Base-by-base conservation (phyloP, 2,113 vertebrate genomes). In the Oreochromis niloticus region DNA sequence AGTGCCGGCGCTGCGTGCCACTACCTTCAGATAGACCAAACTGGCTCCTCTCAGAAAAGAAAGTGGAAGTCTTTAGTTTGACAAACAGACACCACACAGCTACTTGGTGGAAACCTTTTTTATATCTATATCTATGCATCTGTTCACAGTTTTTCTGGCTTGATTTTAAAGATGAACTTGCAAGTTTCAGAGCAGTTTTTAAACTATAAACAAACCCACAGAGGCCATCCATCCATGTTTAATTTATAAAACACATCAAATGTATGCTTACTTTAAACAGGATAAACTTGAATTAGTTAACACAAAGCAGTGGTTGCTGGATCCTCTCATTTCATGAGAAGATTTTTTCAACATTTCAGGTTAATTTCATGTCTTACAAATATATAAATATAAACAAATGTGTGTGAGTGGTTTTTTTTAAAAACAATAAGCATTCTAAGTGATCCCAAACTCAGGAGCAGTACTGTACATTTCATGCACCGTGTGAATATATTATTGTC, bases 1-100 rank as follows among this genome's bases (percentile, higher is more conserved):
- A 43, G 1, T 19, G 14, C 3, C 1, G 0, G 41, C 2, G 1
- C 22, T 30, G 22, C 3, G 4, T 2, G 9, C 24, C 71, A 30
- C 71, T 30, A 27, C 68, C 22, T 27, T 73, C 22, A 6, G 0
- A 46, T 6, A 75, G 24, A 75, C 41, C 68, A 30, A 19, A 48
- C 68, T 75, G 24, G 24, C 41, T 75, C 41, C 16, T 48, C 19
- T 75, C 68, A 75, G 41, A 30, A 48, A 75, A 30, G 68, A 30
- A 75, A 75, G 41, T 1, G 24, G 24, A 75, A 19, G 68, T 0
- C 39, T 43, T 46, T 0, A 46, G 22, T 27, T 46, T 73, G 8
- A 73, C 39, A 71, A 43, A 71, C 7, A 9, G 39, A 46, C 0
- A 0, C 68, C 14, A 48, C 41, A 75, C 61, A 66, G 32, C 0